Conservation (phyloP, 1,140 invertebrate species). For the Pachyrhynchus sulphureomaculatus region DNA sequence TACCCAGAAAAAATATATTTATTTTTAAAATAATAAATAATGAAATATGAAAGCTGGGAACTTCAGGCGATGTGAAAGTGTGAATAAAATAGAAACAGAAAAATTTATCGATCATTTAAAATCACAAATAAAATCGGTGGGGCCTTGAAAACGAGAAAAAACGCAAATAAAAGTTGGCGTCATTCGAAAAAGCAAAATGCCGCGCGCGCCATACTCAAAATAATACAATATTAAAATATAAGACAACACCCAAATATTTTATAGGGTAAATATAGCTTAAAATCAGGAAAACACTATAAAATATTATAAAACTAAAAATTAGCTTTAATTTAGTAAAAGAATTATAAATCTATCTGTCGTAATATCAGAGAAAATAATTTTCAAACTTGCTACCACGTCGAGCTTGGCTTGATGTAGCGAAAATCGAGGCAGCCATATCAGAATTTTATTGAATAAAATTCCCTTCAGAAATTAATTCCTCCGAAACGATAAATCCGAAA, state of each 20-base stretch:
- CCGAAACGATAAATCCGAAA: constrained; percentile 15
- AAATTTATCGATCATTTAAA: background rate
- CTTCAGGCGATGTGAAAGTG: no score
- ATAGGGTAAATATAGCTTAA: constrained; percentile 9
- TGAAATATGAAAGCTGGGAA: no score
- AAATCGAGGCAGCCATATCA: constrained; percentile 39
- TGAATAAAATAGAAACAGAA: no score
- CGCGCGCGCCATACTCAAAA: constrained; percentile 48
- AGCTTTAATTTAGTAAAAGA: constrained; percentile 34
- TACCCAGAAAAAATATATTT: no score
- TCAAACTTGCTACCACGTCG: constrained; percentile 25
- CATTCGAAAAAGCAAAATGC: constrained; percentile 29
- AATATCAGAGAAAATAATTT: constrained; percentile 43
- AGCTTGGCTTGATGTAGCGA: constrained; percentile 13
- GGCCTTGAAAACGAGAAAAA: background rate
- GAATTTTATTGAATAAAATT: constrained; percentile 33
- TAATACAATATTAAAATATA: constrained; percentile 47
- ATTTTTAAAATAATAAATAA: no score
- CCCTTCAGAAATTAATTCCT: constrained; percentile 35
- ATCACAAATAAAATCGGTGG: background rate
- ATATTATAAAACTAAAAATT: constrained; percentile 32
- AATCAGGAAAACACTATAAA: constrained; percentile 16
- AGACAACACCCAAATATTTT: constrained; percentile 47
- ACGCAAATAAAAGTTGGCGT: background rate
- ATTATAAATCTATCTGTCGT: constrained; percentile 5